These are phyloP conservation scores for Latrodectus hesperus DNA, from an alignment of 2,888 invertebrate species.

Conservation along the genomic window DNA sequence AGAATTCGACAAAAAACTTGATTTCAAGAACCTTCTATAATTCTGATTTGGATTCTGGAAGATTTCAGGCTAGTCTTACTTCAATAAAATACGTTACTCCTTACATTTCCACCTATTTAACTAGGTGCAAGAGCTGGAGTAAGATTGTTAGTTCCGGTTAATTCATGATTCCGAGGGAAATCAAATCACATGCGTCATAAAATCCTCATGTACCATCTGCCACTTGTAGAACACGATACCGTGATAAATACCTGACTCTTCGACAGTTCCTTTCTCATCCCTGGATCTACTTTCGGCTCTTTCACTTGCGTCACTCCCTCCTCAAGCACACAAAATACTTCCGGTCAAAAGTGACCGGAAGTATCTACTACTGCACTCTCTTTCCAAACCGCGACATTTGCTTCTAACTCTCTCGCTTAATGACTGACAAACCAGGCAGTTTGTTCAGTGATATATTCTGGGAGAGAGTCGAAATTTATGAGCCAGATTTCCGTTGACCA, in stretches of 20 bases:
- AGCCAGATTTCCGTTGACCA: constrained; percentile 31
- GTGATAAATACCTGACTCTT: not conserved
- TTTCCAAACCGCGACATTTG: not conserved
- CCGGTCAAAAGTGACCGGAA: not conserved
- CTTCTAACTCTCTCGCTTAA: not conserved
- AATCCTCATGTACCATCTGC: not conserved
- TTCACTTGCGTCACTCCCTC: constrained; percentile 55
- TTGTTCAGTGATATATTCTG: not conserved
- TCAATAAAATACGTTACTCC: no score
- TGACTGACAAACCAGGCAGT: not conserved
- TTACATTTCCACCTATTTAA: no score
- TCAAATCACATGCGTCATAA: not conserved
- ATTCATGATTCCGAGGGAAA: not conserved
- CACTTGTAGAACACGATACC: not conserved
- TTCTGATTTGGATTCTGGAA: no score
- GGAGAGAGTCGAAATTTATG: constrained; percentile 35
- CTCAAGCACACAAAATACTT: not conserved
- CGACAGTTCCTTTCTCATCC: not conserved
- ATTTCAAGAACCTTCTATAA: no score
- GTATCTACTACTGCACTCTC: not conserved
- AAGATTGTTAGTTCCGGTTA: no score
- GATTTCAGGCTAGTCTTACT: no score
- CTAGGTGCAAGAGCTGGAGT: no score
- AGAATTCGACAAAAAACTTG: no score
- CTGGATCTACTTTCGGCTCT: not conserved